These are phyloP conservation scores for Clarias magur DNA, from an alignment of 2,113 vertebrate species.

Conservation along the genomic window DNA sequence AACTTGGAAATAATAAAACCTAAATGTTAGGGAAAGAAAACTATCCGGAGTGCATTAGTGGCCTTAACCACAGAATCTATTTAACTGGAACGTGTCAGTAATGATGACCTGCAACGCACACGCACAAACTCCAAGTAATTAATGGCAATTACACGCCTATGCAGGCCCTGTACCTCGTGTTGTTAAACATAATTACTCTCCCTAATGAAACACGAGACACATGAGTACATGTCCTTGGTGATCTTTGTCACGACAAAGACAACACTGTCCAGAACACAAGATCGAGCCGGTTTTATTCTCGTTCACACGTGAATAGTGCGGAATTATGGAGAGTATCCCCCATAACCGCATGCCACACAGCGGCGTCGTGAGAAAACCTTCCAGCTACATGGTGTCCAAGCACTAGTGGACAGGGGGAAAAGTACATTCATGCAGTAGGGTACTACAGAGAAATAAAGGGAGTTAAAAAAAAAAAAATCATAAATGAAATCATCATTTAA, in stretches of 20 bases:
- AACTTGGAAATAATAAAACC: not conserved
- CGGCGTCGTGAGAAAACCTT: too few relatives aligned
- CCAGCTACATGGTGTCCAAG: too few relatives aligned
- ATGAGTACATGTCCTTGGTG: constrained; percentile 30
- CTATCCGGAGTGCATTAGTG: not conserved
- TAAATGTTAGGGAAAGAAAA: not conserved
- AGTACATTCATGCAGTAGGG: too few relatives aligned
- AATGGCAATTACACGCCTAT: constrained; percentile 72
- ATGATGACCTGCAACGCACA: constrained; percentile 59
- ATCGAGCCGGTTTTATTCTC: not conserved
- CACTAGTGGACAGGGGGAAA: too few relatives aligned
- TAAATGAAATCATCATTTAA: too few relatives aligned
- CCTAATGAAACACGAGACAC: constrained; percentile 63
- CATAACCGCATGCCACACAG: not conserved
- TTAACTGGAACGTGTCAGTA: constrained; percentile 41
- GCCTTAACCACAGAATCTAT: not conserved
- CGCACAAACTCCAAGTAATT: constrained; percentile 65
- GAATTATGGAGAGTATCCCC: not conserved
- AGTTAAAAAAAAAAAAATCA: too few relatives aligned
- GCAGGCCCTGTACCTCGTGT: constrained; percentile 61
- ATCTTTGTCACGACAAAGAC: not conserved
- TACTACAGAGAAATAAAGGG: too few relatives aligned
- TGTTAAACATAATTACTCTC: constrained; percentile 70
- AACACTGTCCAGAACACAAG: not conserved
- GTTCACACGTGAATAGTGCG: not conserved